These are phyloP conservation scores for Machaerirhynchus nigripectus DNA, from an alignment of 2,113 vertebrate genomes.

Conservation along the genomic window DNA sequence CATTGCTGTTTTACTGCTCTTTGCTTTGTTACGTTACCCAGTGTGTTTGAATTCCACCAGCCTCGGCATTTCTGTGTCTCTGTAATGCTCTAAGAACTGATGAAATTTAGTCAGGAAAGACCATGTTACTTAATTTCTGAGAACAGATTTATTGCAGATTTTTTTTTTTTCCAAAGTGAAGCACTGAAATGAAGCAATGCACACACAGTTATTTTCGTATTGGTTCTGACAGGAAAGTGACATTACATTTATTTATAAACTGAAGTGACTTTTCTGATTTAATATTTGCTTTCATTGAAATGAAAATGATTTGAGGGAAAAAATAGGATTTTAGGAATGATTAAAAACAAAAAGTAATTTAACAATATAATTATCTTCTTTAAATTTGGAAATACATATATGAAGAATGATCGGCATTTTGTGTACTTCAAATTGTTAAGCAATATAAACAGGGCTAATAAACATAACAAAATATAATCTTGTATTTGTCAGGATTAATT, in stretches of 20 bases:
- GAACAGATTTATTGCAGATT: neutral
- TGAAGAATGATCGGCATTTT: neutral
- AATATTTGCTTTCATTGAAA: neutral
- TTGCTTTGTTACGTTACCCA: slow-evolving; percentile 32
- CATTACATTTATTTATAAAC: neutral
- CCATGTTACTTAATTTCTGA: slow-evolving; percentile 12
- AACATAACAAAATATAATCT: neutral
- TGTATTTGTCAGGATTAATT: neutral
- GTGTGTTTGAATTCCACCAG: slow-evolving; percentile 1
- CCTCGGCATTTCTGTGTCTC: neutral
- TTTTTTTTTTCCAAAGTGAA: neutral
- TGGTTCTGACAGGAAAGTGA: neutral
- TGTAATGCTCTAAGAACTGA: slow-evolving; percentile 25
- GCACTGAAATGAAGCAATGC: neutral
- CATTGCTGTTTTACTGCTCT: neutral
- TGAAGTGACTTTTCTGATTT: neutral
- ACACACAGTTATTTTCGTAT: neutral
- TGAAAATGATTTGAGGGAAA: neutral
- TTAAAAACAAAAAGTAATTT: neutral
- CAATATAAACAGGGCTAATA: neutral
- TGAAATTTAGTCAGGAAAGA: slow-evolving; percentile 42
- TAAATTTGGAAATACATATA: neutral
- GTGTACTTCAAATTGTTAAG: neutral
- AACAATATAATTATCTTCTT: neutral
- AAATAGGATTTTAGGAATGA: neutral